Evolutionary conservation across 2,888 invertebrate species (phyloP), one percentile per base, ranked within the genome.

Genomic region (Oscheius onirici): DNA sequence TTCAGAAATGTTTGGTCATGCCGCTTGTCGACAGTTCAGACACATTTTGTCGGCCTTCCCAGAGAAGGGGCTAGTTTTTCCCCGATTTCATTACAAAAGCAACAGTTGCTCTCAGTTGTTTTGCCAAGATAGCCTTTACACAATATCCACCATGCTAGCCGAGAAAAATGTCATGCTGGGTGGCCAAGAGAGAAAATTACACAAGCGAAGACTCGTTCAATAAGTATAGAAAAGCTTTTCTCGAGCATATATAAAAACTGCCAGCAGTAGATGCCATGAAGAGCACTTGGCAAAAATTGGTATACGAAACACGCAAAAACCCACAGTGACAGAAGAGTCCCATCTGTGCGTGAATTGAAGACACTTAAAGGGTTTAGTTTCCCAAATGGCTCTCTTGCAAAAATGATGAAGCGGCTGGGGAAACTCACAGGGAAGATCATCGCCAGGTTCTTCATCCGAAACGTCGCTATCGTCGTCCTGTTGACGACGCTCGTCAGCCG

Each of bases 391-490:
- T 26, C 13, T 3, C 8, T 11, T 6, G 55, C 6, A 5, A 54
- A 26, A 54, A 22, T 10, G 28, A 17, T 22, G 52, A 22, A 52
- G 17, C 8, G 43, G 3, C 57, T 57, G 28, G 13, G 43, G 13
- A 63, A 55, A 81, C 86, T 82, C 70, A 86, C 86, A 83, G 22
- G 83, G 83, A 54, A 84, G 73, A 73, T 81, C 84, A 51, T 83
- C 80, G 43, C 79, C 80, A 24, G 77, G 76, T 71, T 87, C 85
- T 71, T 87, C 84, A 79, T 87, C 85, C 70, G 84, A 78, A 57
- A 86, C 85, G 70, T 88, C 88, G 3, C 84, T 84, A 57, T 88
- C 88, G 69, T 88, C 88, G 40, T 88, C 87, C 40, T 74, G 70
- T 41, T 69, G 67, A 24, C 52, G 72, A 20, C 71, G 66, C 68